Base-by-base conservation (phyloP, 2,888 invertebrate genomes). In the Macaria notata region DNA sequence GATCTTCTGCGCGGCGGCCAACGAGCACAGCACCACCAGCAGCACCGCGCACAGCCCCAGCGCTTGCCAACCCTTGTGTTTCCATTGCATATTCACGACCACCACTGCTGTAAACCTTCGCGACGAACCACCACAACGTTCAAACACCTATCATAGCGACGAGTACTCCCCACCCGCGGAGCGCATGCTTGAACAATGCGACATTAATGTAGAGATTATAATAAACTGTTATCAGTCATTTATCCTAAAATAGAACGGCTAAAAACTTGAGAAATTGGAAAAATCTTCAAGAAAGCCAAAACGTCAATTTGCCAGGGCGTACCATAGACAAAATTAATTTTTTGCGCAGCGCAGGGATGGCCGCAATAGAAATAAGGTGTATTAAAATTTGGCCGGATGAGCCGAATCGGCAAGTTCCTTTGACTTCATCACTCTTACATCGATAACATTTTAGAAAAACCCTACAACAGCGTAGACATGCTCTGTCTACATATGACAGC, bases 171-270 rank as follows among this genome's bases (percentile, higher is more conserved):
- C 56, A 39, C 38, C 29, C 43, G 54, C 39, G 69, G 72, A 77
- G 76, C 72, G 75, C 80, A 81, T 81, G 70, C 73, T 71, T 72
- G 68, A 68, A 65, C 60, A 69, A 67, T 64, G 57, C 53, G 59
- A 65, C 60, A 73, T 72, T 73, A 77, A 69, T 70, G 72, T 60
- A 70, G 71, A 71, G 75, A 73, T 73, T 78, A 78, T 64, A 77
- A 76, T 71, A 71, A 77, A 75, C 69, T 78, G 74, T 82, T 86
- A 85, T 81, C 86, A 89, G 81, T 89, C 88, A 88, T 87, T 79
- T 76, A 81, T 86, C 87, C 73, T 81, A 89, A 89, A 92, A 91
- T 90, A 92, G 89, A 88, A 76, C 77, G 73, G 79, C 76, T 83
- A 80, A 83, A 85, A 84, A 79, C 79, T 76, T 64, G 73, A 74